Evolutionary conservation across 1,140 invertebrate species (phyloP).

Genomic region (Drosophila sulfurigaster): DNA sequence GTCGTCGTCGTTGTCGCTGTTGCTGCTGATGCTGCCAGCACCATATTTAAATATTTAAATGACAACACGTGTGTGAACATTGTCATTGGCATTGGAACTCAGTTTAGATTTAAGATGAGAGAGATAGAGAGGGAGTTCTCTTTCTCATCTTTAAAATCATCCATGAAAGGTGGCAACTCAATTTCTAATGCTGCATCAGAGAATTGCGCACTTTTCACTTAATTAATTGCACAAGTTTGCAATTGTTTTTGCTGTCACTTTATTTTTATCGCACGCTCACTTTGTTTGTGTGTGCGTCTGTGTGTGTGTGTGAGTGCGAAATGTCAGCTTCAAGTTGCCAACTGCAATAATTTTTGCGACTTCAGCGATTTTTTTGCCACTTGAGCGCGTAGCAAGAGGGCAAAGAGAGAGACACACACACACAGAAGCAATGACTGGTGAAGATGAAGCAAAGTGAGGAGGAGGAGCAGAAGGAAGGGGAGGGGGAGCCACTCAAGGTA

Average conservation of each 20-base stretch:
- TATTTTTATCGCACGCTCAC: conserved; percentile 78
- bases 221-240: conserved; percentile 81
- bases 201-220: conserved; percentile 77
- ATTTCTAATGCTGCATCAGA: conserved; percentile 48
- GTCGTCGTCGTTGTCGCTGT: conserved; percentile 2
- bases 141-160: conserved; percentile 11
- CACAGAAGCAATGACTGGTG: background rate
- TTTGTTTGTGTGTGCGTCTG: conserved; percentile 48
- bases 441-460: background rate
- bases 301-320: conserved; percentile 45
- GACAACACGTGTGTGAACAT: conserved; percentile 81
- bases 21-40: conserved; percentile 68
- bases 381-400: conserved; percentile 75
- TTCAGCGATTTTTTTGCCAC: conserved; percentile 82
- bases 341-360: conserved; percentile 82
- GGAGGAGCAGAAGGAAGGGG: background rate
- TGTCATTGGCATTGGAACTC: conserved; percentile 59
- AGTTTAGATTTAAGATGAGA: conserved; percentile 17
- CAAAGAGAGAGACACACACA: conserved; percentile 30
- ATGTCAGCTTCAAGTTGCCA: conserved; percentile 79
- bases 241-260: conserved; percentile 82
- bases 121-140: background rate
- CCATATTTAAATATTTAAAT: conserved; percentile 80
- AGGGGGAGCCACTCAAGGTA: conserved; percentile 70
- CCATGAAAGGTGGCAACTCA: conserved; percentile 31